Conservation (phyloP, 2,888 invertebrate genomes). For the Syrista parreyssii region DNA sequence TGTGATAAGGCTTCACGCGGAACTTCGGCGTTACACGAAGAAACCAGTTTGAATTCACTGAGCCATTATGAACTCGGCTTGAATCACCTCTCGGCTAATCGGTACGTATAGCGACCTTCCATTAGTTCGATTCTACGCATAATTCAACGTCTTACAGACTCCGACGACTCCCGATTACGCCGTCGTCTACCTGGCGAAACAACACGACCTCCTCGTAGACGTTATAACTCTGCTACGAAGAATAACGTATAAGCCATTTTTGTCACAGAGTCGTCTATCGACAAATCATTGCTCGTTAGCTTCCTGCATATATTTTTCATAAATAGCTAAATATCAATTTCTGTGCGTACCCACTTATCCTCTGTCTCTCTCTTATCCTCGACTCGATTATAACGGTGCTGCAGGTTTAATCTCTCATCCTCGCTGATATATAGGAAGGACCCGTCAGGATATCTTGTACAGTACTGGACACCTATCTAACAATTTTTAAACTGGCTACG, state of each 20-base stretch:
- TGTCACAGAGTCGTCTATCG: constrained; percentile 18
- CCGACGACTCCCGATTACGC: not conserved
- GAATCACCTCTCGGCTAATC: constrained; percentile 55
- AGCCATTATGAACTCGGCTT: constrained; percentile 53
- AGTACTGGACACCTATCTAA: not conserved
- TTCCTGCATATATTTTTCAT: constrained; percentile 6
- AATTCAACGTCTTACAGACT: constrained; percentile 38
- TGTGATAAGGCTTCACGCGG: not conserved
- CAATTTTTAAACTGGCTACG: too few relatives aligned
- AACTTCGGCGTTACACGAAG: not conserved
- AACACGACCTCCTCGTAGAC: not conserved
- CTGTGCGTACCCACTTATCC: constrained; percentile 15
- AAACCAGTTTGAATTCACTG: constrained; percentile 51
- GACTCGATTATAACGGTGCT: constrained; percentile 26
- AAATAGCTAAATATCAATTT: constrained; percentile 47
- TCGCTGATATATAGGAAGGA: not conserved
- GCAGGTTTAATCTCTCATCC: not conserved
- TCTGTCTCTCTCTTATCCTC: constrained; percentile 10
- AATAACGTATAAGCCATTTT: not conserved
- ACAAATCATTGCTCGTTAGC: constrained; percentile 58
- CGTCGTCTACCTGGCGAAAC: not conserved
- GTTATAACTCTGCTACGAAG: not conserved
- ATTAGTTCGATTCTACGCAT: constrained; percentile 53
- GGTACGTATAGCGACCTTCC: constrained; percentile 49
- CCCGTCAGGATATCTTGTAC: not conserved